Evolutionary conservation across 2,888 invertebrate species (phyloP).

Genomic region (Aspidapion aeneum): DNA sequence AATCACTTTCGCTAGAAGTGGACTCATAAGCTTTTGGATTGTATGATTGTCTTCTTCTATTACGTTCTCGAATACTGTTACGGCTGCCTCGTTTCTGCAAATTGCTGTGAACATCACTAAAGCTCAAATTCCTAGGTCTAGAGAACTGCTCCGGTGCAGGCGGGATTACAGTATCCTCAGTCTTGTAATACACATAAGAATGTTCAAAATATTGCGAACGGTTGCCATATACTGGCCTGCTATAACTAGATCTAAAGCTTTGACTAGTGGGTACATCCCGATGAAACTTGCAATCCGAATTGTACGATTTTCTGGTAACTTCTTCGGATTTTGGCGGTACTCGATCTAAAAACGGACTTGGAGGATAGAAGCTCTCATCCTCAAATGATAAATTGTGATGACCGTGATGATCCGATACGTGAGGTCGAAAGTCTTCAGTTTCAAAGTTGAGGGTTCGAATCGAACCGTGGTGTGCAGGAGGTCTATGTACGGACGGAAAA

Average conservation of each 20-base stretch:
- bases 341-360: slow-evolving; percentile 39
- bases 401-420: slow-evolving; percentile 33
- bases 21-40: slow-evolving; percentile 56
- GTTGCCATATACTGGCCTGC: slow-evolving; percentile 28
- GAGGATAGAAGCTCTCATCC: slow-evolving; percentile 30
- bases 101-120: slow-evolving; percentile 37
- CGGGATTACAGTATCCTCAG: slow-evolving; percentile 22
- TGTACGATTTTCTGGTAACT: slow-evolving; percentile 46
- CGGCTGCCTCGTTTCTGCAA: slow-evolving; percentile 40
- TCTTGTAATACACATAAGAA: slow-evolving; percentile 41
- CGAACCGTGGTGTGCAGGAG: slow-evolving; percentile 40
- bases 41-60: slow-evolving; percentile 54
- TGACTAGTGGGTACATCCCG: slow-evolving; percentile 20
- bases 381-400: slow-evolving; percentile 41
- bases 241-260: slow-evolving; percentile 18
- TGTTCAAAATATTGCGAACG: slow-evolving; percentile 37
- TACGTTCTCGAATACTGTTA: slow-evolving; percentile 54
- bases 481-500: slow-evolving; percentile 40
- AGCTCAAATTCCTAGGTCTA: slow-evolving; percentile 38
- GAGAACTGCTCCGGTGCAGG: slow-evolving; percentile 19
- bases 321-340: slow-evolving; percentile 48
- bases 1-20: slow-evolving; percentile 53
- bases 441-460: slow-evolving; percentile 39
- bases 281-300: slow-evolving; percentile 33
- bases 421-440: slow-evolving; percentile 16